Conservation (phyloP, 2,797 vertebrate genomes). For the Acrocephalus scirpaceus region DNA sequence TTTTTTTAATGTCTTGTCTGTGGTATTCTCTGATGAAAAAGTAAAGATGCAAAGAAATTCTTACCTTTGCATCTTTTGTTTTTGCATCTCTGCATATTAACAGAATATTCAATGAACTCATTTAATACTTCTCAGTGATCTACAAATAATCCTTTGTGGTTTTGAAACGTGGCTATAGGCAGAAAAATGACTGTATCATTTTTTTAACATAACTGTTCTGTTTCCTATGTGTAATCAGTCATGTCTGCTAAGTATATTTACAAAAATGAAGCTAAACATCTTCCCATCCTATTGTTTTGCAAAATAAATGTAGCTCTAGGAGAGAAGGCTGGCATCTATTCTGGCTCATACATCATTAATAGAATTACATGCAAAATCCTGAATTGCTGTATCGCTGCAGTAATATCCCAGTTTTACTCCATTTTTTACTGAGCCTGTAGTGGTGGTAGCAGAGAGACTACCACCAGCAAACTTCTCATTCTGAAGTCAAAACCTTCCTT, state of each 20-base stretch:
- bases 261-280: constrained; percentile 64
- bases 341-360: constrained; percentile 48
- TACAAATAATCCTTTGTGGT: constrained; percentile 71
- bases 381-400: background rate
- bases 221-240: constrained; percentile 50
- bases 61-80: constrained; percentile 48
- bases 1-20: background rate
- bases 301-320: constrained; percentile 61
- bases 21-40: constrained; percentile 44
- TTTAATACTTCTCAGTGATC: constrained; percentile 68
- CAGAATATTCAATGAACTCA: constrained; percentile 66
- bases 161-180: constrained; percentile 56
- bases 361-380: constrained; percentile 21
- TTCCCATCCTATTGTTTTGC: constrained; percentile 49
- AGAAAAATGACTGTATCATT: constrained; percentile 53
- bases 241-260: constrained; percentile 59
- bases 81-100: constrained; percentile 53
- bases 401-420: background rate
- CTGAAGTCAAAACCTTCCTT: background rate
- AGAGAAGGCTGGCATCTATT: constrained; percentile 16
- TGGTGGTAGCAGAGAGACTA: background rate
- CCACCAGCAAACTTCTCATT: background rate
- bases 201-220: constrained; percentile 50
- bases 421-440: background rate
- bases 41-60: constrained; percentile 28